Conservation (phyloP, 2,888 invertebrate genomes). For the Abrostola tripartita region DNA sequence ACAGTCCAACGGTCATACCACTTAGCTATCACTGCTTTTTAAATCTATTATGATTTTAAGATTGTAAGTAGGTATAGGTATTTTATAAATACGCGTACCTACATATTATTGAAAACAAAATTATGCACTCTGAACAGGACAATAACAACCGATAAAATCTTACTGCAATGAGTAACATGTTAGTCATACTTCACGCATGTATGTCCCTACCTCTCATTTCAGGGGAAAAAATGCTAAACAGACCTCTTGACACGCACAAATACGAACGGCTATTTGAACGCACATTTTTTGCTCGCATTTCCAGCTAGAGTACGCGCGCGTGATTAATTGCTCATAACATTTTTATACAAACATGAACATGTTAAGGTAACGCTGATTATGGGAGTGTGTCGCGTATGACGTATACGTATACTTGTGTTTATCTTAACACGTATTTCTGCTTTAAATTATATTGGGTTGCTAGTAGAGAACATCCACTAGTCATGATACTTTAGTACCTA, state of each 20-base stretch:
- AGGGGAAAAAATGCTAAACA: conserved; percentile 53
- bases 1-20: too few relatives aligned
- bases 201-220: conserved; percentile 15
- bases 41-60: too few relatives aligned
- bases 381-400: background rate
- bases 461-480: too few relatives aligned
- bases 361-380: conserved; percentile 13
- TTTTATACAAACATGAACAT: conserved; percentile 32
- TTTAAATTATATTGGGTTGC: background rate
- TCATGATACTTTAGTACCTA: too few relatives aligned
- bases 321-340: conserved; percentile 47
- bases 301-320: conserved; percentile 12
- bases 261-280: conserved; percentile 23
- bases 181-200: background rate
- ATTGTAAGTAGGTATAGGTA: too few relatives aligned
- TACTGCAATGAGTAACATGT: background rate
- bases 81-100: too few relatives aligned
- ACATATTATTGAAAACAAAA: too few relatives aligned
- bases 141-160: background rate
- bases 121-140: background rate
- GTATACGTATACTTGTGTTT: background rate
- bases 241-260: conserved; percentile 43
- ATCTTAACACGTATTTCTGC: background rate
- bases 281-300: conserved; percentile 38
- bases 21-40: too few relatives aligned